Evolutionary conservation across 2,797 vertebrate species (phyloP).

Genomic region (Arrhamphus sclerolepis): DNA sequence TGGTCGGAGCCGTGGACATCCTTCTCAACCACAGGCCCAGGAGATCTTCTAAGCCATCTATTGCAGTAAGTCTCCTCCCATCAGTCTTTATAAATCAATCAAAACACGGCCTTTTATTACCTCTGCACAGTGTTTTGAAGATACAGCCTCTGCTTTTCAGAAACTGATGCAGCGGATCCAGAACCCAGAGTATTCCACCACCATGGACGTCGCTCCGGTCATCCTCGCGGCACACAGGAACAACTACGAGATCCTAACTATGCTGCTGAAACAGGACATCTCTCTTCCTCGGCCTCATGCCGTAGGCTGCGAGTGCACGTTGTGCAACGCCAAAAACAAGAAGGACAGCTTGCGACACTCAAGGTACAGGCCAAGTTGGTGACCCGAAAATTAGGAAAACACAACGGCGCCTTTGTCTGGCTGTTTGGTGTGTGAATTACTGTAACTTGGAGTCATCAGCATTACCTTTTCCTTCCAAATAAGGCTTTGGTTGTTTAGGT

Average conservation of each 20-base stretch:
- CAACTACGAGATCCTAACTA: slow-evolving; percentile 98
- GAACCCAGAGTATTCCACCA: slow-evolving; percentile 98
- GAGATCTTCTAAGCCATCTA: slow-evolving; percentile 93
- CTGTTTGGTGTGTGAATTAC: slow-evolving; percentile 2
- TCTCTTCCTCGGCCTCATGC: slow-evolving; percentile 97
- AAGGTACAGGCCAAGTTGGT: slow-evolving; percentile 76
- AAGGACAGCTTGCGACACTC: slow-evolving; percentile 98
- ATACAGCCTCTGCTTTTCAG: slow-evolving; percentile 69
- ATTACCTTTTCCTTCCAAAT: neutral
- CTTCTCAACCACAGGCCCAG: slow-evolving; percentile 95
- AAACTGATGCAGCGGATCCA: slow-evolving; percentile 99
- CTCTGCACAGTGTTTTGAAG: neutral
- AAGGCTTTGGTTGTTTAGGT: neutral
- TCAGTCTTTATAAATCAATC: neutral
- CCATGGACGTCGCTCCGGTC: slow-evolving; percentile 98
- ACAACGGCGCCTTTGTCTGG: neutral
- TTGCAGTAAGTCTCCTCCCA: slow-evolving; percentile 86
- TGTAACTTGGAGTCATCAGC: neutral
- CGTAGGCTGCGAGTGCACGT: slow-evolving; percentile 96
- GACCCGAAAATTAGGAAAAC: neutral
- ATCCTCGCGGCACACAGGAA: slow-evolving; percentile 98
- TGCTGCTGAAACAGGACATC: slow-evolving; percentile 97
- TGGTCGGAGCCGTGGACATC: slow-evolving; percentile 98
- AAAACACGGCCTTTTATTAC: neutral
- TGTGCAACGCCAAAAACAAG: slow-evolving; percentile 99